Conservation (phyloP, 2,797 vertebrate genomes). For the Micropoecilia bifurca region DNA sequence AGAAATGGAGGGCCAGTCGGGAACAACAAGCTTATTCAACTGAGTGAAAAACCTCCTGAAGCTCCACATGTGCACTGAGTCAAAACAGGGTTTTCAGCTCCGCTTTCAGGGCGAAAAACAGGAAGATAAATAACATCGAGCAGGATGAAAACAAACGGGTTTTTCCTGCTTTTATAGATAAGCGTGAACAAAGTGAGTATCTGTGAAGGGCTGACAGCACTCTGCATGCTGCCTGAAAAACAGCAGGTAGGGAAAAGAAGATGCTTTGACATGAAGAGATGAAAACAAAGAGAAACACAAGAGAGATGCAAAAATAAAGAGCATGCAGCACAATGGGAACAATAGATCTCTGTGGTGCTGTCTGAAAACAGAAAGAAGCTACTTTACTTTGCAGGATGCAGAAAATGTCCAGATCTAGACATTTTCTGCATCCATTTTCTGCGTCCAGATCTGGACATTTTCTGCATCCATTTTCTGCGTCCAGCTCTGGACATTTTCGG, state of each 20-base stretch:
- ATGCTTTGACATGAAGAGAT: slow-evolving; percentile 44
- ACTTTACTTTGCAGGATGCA: slow-evolving; percentile 35
- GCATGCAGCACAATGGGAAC: slow-evolving; percentile 51
- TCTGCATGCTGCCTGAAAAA: slow-evolving; percentile 52
- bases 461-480: no score
- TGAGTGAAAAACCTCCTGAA: slow-evolving; percentile 30
- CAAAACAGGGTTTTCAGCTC: neutral
- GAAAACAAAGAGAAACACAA: slow-evolving; percentile 30
- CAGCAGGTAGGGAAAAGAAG: slow-evolving; percentile 48
- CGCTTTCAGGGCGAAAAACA: slow-evolving; percentile 7
- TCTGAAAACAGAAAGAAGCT: slow-evolving; percentile 55
- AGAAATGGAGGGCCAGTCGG: slow-evolving; percentile 59
- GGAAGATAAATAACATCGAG: slow-evolving; percentile 26
- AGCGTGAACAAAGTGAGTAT: slow-evolving; percentile 33
- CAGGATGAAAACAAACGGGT: slow-evolving; percentile 38
- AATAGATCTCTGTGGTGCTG: slow-evolving; percentile 61
- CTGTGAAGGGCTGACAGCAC: slow-evolving; percentile 42
- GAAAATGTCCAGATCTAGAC: slow-evolving; percentile 12
- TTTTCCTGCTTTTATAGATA: slow-evolving; percentile 50
- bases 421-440: slow-evolving; percentile 72
- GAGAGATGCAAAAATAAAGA: slow-evolving; percentile 51
- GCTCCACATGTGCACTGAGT: neutral
- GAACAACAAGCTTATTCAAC: slow-evolving; percentile 20
- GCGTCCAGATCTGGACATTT: no score
- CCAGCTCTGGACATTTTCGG: slow-evolving; percentile 54